Base-by-base conservation (phyloP, 2,113 vertebrate species). In the Miniopterus natalensis region DNA sequence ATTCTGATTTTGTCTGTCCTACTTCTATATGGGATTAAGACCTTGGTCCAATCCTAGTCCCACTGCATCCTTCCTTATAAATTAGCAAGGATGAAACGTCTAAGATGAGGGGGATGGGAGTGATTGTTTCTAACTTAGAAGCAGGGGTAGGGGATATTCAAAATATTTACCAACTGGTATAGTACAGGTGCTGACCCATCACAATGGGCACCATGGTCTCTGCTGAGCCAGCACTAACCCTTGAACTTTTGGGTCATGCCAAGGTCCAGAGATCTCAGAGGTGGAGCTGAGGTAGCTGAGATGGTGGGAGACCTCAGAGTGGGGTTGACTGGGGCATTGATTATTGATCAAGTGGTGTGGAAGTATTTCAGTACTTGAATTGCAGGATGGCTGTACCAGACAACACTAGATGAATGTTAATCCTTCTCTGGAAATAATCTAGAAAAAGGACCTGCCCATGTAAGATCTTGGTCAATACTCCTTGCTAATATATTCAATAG, bases 61-160 rank as follows among this genome's bases (percentile, higher is more conserved):
- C 25, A 59, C 18, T 47, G 21, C 17, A 45, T 53, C 27, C 25
- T 70, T 95, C 68, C 93, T 27, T 85, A 8, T 94, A 78, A 57
- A 88, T 84, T 65, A 87, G 74, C 53, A 90, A 5, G 14, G n/a
- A 70, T 42, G 18, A 91, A 47, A 5, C 47, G 9, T 90, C 36
- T 84, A 42, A 90, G 68, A 66, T n/a, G 36, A 86, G 25, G n/a
- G 8, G 8, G 53, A 18, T 17, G 17, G 10, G 40, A 4, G 20
- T 61, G 4, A 6, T 65, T 85, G 29, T 74, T 83, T 90, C 88
- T 68, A 51, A 85, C 29, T 85, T 91, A 85, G 81, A 94, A 86
- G 61, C 6, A 83, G 27, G 45, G 3, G 20, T 57, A 8, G 73
- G 29, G 5, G 47, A 23, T 53, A 61, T 31, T 95, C 11, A 84